These are phyloP conservation scores for Drosophila aff. DNA, from an alignment of 1,140 invertebrate genomes.

Conservation along the genomic window DNA sequence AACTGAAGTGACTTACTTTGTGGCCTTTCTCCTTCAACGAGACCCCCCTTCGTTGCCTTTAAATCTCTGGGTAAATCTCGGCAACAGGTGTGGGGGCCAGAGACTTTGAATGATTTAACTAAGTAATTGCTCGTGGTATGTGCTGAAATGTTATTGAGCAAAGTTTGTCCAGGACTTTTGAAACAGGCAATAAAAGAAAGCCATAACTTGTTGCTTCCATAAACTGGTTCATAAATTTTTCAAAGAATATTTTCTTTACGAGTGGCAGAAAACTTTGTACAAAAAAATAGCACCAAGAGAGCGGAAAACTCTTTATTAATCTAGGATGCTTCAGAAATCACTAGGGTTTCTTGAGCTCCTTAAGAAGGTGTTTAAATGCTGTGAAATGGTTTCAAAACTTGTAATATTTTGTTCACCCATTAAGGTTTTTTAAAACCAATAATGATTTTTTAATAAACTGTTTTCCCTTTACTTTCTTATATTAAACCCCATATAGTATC, in stretches of 20 bases:
- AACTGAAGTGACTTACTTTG: slow-evolving; percentile 64
- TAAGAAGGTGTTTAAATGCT: not conserved
- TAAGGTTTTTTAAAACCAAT: not conserved
- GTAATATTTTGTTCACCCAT: not conserved
- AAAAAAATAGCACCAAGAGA: not conserved
- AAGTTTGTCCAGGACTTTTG: slow-evolving; percentile 9
- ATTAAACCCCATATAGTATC: not conserved
- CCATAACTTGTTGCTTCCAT: slow-evolving; percentile 18
- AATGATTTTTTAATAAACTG: fast-evolving
- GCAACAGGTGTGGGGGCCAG: slow-evolving; percentile 39
- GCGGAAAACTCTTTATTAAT: not conserved
- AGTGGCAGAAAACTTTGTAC: not conserved
- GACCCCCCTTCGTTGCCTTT: not conserved
- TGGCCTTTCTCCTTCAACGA: slow-evolving; percentile 11
- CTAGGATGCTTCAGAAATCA: not conserved
- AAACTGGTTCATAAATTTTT: slow-evolving; percentile 8
- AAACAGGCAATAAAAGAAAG: slow-evolving; percentile 11
- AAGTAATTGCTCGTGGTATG: slow-evolving; percentile 30
- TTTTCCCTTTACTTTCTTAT: not conserved
- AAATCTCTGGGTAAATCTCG: slow-evolving; percentile 40
- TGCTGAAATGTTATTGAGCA: slow-evolving; percentile 20
- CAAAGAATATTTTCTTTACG: slow-evolving; percentile 5
- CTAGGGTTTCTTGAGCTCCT: not conserved
- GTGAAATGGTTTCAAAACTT: too few relatives aligned
- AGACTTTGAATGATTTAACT: slow-evolving; percentile 10